These are phyloP conservation scores for Brachionus sp. DNA, from an alignment of 1,140 invertebrate species.

Conservation along the genomic window DNA sequence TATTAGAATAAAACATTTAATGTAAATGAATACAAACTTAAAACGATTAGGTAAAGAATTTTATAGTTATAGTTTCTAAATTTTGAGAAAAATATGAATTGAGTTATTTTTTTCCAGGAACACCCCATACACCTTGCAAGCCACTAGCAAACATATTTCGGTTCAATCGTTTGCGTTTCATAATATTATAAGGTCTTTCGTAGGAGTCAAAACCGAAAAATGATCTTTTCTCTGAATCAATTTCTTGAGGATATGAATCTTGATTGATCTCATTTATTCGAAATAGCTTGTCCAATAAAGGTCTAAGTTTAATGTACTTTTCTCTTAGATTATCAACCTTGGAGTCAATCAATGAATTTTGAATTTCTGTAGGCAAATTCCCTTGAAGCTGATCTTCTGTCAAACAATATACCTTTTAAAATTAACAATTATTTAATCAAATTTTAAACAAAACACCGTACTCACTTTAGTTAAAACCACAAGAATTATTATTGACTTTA, in stretches of 20 bases:
- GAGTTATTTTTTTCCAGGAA: conserved; percentile 32
- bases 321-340: not conserved
- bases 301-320: not conserved
- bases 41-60: not conserved
- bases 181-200: not conserved
- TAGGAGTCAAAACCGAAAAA: not conserved
- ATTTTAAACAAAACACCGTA: not conserved
- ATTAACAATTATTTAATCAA: not conserved
- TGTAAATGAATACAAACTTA: not conserved
- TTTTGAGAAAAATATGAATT: not conserved
- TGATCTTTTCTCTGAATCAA: not conserved
- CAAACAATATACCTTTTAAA: not conserved
- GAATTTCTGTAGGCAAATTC: not conserved
- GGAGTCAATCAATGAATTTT: not conserved
- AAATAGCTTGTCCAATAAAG: not conserved
- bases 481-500: not conserved
- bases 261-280: not conserved
- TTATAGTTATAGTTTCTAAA: not conserved
- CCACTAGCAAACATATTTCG: conserved; percentile 42
- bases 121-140: conserved; percentile 44
- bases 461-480: not conserved
- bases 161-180: conserved; percentile 8
- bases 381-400: not conserved
- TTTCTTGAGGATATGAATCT: not conserved
- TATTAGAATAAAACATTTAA: not conserved